Evolutionary conservation across 2,888 invertebrate species (phyloP).

Genomic region (Aromia moschata): DNA sequence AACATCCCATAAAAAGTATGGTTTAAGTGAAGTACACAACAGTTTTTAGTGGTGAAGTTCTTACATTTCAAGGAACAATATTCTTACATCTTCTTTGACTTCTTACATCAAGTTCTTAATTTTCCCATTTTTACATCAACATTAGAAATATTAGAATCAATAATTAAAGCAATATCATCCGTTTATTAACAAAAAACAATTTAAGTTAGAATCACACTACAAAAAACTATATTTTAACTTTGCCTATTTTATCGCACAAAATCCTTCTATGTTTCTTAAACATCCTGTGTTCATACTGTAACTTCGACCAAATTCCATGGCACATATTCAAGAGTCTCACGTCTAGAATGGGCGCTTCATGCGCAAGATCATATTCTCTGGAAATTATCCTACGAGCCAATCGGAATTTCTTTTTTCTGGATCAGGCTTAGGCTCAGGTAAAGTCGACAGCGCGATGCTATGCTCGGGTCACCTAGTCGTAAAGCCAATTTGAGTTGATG

Average conservation of each 20-base stretch:
- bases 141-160: neutral
- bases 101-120: no score
- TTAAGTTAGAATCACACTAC: no score
- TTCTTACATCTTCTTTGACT: no score
- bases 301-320: slow-evolving; percentile 85
- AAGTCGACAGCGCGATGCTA: slow-evolving; percentile 84
- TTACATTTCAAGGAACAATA: no score
- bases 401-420: slow-evolving; percentile 78
- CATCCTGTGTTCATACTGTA: slow-evolving; percentile 68
- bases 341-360: slow-evolving; percentile 63
- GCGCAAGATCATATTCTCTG: slow-evolving; percentile 64
- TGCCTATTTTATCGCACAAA: neutral
- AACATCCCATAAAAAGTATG: no score
- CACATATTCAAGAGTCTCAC: slow-evolving; percentile 81
- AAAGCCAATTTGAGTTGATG: slow-evolving; percentile 84
- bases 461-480: slow-evolving; percentile 81
- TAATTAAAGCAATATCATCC: neutral
- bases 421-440: slow-evolving; percentile 89
- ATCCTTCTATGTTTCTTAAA: neutral
- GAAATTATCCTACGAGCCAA: slow-evolving; percentile 71
- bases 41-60: no score
- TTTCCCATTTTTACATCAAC: neutral
- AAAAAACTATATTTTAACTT: neutral
- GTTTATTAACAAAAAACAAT: no score
- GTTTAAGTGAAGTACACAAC: no score